These are phyloP conservation scores for Dipodomys spectabilis DNA, from an alignment of 2,113 vertebrate genomes.

Conservation along the genomic window DNA sequence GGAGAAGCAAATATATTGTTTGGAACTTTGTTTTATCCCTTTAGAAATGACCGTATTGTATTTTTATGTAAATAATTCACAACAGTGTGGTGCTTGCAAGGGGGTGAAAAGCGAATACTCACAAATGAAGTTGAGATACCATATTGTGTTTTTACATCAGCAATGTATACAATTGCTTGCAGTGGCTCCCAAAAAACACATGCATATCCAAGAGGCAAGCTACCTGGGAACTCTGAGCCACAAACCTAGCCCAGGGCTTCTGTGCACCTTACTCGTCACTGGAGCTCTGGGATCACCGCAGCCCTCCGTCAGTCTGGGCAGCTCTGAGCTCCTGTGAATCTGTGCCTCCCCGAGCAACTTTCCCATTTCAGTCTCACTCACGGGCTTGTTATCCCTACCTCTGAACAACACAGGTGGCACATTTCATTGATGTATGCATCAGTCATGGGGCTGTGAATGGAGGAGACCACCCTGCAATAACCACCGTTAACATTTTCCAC, in stretches of 20 bases:
- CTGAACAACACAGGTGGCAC: background rate
- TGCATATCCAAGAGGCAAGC: background rate
- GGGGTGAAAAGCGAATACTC: constrained; percentile 24
- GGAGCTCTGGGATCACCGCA: background rate
- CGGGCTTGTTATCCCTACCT: background rate
- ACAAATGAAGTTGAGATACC: constrained; percentile 39
- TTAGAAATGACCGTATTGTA: constrained; percentile 48
- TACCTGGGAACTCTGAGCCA: constrained; percentile 33
- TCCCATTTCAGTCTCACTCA: background rate
- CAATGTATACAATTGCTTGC: constrained; percentile 21
- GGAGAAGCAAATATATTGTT: constrained; percentile 1
- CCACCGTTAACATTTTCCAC: background rate
- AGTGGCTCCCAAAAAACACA: constrained; percentile 6
- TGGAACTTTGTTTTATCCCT: constrained; percentile 39
- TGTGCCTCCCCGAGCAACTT: background rate
- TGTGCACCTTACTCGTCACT: background rate
- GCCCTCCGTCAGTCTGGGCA: background rate
- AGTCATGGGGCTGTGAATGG: background rate
- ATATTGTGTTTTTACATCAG: constrained; percentile 55
- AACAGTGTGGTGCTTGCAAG: constrained; percentile 41
- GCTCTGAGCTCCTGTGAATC: background rate
- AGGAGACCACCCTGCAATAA: background rate
- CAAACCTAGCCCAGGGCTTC: too few relatives aligned
- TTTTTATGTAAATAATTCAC: constrained; percentile 69
- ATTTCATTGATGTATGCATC: background rate